phyloP scores from a whole-genome alignment of 2,888 invertebrate genomes.

The Hypselothyrea guttata region DNA sequence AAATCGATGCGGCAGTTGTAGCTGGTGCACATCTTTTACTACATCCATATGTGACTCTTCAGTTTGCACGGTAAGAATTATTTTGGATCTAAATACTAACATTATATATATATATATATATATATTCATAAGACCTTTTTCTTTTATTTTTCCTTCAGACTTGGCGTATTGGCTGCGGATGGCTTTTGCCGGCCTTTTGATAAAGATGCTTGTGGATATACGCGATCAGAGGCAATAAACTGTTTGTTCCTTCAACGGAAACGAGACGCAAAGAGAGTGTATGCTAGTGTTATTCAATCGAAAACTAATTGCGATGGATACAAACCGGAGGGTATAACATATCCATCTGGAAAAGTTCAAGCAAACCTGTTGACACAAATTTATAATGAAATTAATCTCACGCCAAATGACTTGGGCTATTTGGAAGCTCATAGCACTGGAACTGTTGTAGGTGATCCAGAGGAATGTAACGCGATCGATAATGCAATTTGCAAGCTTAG shows the following conservation, averaged over 20 bases:
- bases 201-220: conserved; percentile 90
- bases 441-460: conserved; percentile 94
- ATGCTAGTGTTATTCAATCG: conserved; percentile 88
- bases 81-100: too few relatives aligned
- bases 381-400: conserved; percentile 87
- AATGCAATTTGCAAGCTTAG: conserved; percentile 89
- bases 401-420: conserved; percentile 87
- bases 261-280: conserved; percentile 86
- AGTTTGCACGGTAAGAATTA: conserved; percentile 87
- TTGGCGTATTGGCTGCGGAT: conserved; percentile 91
- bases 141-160: too few relatives aligned
- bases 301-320: conserved; percentile 92
- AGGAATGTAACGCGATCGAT: conserved; percentile 92
- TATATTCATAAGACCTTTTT: too few relatives aligned
- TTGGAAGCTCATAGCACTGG: conserved; percentile 95
- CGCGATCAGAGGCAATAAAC: conserved; percentile 90
- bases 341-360: conserved; percentile 86
- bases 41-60: conserved; percentile 93
- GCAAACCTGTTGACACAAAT: conserved; percentile 85
- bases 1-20: conserved; percentile 94
- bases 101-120: too few relatives aligned
- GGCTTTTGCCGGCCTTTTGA: conserved; percentile 97
- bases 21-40: conserved; percentile 93
- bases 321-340: conserved; percentile 88
- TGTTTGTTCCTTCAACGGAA: conserved; percentile 88